Evolutionary conservation across 2,888 invertebrate species (phyloP).

Genomic region (Torymus tubicola): DNA sequence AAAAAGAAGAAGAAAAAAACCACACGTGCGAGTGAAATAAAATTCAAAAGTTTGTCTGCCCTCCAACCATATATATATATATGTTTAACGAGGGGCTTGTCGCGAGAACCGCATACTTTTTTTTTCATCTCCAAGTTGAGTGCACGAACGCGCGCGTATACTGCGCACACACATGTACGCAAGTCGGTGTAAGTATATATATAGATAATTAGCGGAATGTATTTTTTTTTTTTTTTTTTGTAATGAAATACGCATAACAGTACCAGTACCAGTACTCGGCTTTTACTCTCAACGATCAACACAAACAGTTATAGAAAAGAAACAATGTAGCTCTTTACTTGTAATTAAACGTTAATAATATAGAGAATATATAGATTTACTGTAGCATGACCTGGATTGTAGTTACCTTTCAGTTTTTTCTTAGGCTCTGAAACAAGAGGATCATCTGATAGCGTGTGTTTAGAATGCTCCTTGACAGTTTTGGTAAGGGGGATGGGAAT

Average conservation of each 20-base stretch:
- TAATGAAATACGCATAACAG: constrained; percentile 57
- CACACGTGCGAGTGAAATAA: background rate
- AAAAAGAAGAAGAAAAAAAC: background rate
- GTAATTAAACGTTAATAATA: constrained; percentile 54
- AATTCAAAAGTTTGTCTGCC: constrained; percentile 1
- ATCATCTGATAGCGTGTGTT: constrained; percentile 77
- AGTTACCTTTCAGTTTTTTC: constrained; percentile 84
- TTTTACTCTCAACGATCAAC: constrained; percentile 56
- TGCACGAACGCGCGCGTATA: no score
- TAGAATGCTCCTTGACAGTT: constrained; percentile 73
- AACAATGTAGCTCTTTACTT: constrained; percentile 61
- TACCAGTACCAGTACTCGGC: constrained; percentile 55
- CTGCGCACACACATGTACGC: constrained; percentile 42
- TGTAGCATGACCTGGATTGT: constrained; percentile 70
- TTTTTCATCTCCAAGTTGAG: no score
- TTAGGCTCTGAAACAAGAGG: constrained; percentile 90
- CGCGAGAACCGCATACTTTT: no score
- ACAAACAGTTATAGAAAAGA: constrained; percentile 60
- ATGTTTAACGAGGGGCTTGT: no score
- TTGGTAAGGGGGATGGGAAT: no score
- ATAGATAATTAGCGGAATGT: constrained; percentile 50
- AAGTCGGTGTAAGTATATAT: constrained; percentile 22
- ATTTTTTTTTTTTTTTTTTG: no score
- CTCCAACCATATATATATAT: background rate
- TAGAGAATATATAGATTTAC: constrained; percentile 64